Evolutionary conservation across 2,113 vertebrate genomes (phyloP).

Genomic region (Epinephelus lanceolatus): DNA sequence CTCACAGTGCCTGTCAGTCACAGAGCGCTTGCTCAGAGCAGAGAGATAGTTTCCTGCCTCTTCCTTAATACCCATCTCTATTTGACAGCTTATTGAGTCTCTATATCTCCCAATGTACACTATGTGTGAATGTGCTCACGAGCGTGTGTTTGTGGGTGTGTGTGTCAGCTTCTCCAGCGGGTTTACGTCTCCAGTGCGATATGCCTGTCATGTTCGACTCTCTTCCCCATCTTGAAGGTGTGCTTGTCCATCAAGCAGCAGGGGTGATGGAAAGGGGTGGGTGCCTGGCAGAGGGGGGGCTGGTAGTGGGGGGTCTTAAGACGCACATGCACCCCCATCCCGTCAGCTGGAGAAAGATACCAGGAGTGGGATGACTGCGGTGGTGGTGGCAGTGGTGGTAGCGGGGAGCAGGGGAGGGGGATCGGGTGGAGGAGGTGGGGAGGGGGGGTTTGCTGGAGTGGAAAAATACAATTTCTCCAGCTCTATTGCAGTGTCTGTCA

Average conservation of each 20-base stretch:
- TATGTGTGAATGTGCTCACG: conserved; percentile 65
- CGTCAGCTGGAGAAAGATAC: conserved; percentile 76
- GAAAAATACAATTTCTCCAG: conserved; percentile 81
- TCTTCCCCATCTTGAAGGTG: conserved; percentile 83
- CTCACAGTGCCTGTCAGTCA: conserved; percentile 81
- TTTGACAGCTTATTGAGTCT: conserved; percentile 86
- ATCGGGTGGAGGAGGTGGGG: conserved; percentile 50
- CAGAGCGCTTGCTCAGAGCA: conserved; percentile 77
- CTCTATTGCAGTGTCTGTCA: conserved; percentile 85
- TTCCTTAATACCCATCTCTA: conserved; percentile 85
- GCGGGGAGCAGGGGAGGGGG: conserved; percentile 54
- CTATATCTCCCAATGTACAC: conserved; percentile 81
- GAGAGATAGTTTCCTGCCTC: conserved; percentile 82
- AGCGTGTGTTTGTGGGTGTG: conserved; percentile 63
- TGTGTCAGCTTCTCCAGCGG: conserved; percentile 78
- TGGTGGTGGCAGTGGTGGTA: conserved; percentile 34
- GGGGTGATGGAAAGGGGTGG: conserved; percentile 75
- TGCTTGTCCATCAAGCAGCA: conserved; percentile 83
- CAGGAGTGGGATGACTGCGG: conserved; percentile 67
- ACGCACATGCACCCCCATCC: conserved; percentile 71
- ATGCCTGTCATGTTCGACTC: conserved; percentile 83
- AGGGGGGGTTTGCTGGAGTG: conserved; percentile 55
- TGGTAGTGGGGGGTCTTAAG: conserved; percentile 79
- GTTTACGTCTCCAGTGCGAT: conserved; percentile 81
- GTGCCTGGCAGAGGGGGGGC: conserved; percentile 71